Base-by-base conservation (phyloP, 2,888 invertebrate species). In the Neoscelio sp. region DNA sequence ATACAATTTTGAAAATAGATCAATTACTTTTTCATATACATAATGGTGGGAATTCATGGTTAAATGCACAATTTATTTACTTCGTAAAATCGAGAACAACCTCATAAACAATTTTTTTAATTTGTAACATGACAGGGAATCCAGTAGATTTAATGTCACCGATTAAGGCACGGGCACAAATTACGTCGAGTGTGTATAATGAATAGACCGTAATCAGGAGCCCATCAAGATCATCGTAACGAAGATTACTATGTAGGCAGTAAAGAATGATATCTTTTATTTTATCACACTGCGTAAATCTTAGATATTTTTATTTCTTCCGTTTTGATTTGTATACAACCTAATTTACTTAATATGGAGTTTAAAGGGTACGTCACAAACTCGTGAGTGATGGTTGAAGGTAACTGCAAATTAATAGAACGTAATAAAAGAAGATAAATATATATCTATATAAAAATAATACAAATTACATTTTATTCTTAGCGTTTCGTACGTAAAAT, bases 151-250 rank as follows among this genome's bases (percentile, higher is more conserved):
- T 64, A 44, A 64, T 54, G 46, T 68, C 67, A 26, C 60, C 60
- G 75, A 67, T 67, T 54, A 54, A 23, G 17, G 33, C 60, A 38
- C 4, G 42, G 44, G 52, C 60, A 67, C 75, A 75, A 75, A 67
- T 75, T 75, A 70, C 44, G 48, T 68, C 62, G 20, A 76, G 60
- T 64, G 38, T 44, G 56, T 70, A 68, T 76, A 70, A 70, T 76
- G 68, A 76, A 76, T 76, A 62, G 76, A 56, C 68, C 42, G 64
- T 70, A 76, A 76, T 76, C 76, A 62, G 62, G 60, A 68, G 68
- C 38, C 60, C 75, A 75, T 67, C 75, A 60, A 67, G 67, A 75
- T 67, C 67, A 67, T 75, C 58, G 44, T 67, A 75, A 67, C 44
- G 52, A 33, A 75, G 67, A 75, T 75, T 67, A 54, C 75, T 58